Evolutionary conservation across 2,888 invertebrate genomes (phyloP), one percentile per base, ranked within the genome.

Genomic region (Cerastis leucographa): DNA sequence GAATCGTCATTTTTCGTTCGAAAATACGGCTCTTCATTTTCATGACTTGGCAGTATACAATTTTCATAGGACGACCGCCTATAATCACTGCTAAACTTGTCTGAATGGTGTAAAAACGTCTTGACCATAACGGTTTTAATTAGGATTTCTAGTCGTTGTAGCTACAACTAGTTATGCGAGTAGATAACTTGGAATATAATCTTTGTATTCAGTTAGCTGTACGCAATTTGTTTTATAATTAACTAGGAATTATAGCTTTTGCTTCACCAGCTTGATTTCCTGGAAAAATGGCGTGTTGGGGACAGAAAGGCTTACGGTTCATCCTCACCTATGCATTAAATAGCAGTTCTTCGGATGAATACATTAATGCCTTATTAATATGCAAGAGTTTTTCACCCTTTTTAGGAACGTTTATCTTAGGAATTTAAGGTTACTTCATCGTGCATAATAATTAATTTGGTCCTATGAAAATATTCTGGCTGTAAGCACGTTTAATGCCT

Each of bases 141-240:
- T 76, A 71, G 67, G 40, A 83, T 71, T 78, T 62, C 71, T 62
- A 51, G 25, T 49, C 72, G 67, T 85, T 71, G 67, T 59, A 70
- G 66, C 65, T 44, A 70, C 70, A 74, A 77, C 74, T 79, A 73
- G 72, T 62, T 74, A 74, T 42, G 42, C 54, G 17, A 46, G n/a
- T 22, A 65, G 61, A 46, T 76, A 68, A 59, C 14, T 71, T 44
- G 17, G n/a, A 73, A 56, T 64, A 72, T 76, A 83, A 74, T 42
- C 62, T 80, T 76, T 84, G 62, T 74, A 70, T 84, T 80, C 80
- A 71, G 84, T 73, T 71, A 76, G 40, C 51, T 19, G 54, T 49
- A 51, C 54, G 68, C 73, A 66, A 75, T 86, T 74, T 75, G 80
- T 86, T 84, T 77, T 76, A 79, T 76, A 74, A 79, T 74, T 49